Evolutionary conservation across 2,113 vertebrate species (phyloP).

Genomic region (Casuarius casuarius): DNA sequence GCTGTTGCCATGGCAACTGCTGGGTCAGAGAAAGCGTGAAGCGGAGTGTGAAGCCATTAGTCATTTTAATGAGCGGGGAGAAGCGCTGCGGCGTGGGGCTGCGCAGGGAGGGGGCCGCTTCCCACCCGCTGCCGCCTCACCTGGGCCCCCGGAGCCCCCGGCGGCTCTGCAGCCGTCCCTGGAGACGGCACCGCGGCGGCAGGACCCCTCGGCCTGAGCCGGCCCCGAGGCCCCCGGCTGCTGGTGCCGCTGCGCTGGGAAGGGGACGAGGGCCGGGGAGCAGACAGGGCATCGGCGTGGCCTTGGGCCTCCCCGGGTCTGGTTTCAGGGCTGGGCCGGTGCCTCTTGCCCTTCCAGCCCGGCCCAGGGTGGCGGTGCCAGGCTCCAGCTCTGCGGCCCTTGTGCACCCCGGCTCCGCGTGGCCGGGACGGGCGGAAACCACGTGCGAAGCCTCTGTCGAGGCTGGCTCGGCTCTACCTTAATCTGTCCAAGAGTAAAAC

Average conservation of each 20-base stretch:
- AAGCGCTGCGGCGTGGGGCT: neutral
- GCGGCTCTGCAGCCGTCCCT: neutral
- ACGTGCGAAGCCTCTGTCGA: too few relatives aligned
- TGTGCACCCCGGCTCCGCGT: neutral
- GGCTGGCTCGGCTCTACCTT: too few relatives aligned
- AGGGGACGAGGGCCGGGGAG: neutral
- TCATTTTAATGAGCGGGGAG: conserved; percentile 40
- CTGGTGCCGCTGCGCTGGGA: too few relatives aligned
- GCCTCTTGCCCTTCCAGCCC: too few relatives aligned
- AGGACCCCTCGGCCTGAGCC: too few relatives aligned
- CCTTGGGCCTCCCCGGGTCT: neutral
- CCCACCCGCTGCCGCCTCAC: neutral
- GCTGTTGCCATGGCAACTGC: conserved; percentile 50
- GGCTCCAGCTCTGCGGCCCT: neutral
- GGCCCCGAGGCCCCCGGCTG: too few relatives aligned
- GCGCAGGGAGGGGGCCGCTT: neutral
- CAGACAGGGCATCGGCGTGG: neutral
- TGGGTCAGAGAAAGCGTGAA: conserved; percentile 16
- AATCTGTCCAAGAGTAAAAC: too few relatives aligned
- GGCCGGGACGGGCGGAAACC: too few relatives aligned
- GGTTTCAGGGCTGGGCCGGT: too few relatives aligned
- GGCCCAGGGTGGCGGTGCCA: too few relatives aligned
- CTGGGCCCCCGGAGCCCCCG: neutral
- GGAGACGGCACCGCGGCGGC: too few relatives aligned
- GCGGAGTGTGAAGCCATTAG: conserved; percentile 42